Evolutionary conservation across 2,113 vertebrate species (phyloP).

Genomic region (Phaethornis superciliosus): DNA sequence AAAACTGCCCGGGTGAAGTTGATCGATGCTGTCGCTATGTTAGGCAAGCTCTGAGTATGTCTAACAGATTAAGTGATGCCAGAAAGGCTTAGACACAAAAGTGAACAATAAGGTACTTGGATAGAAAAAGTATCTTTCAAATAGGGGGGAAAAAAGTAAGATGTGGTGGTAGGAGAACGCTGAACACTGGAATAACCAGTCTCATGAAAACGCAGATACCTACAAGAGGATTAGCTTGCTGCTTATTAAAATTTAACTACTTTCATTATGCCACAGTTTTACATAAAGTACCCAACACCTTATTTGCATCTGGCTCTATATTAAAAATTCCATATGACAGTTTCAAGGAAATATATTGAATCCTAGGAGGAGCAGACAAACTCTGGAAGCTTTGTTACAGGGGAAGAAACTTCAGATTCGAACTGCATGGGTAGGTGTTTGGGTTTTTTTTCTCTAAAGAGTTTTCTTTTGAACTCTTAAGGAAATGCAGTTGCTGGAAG

Average conservation of each 20-base stretch:
- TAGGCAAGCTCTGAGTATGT: background rate
- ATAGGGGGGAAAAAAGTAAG: background rate
- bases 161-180: background rate
- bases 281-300: background rate
- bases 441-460: background rate
- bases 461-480: background rate
- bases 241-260: background rate
- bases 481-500: background rate
- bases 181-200: accelerated
- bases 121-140: background rate
- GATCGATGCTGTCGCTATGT: background rate
- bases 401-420: background rate
- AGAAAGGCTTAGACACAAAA: background rate
- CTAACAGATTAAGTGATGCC: background rate
- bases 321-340: background rate
- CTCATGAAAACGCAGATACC: background rate
- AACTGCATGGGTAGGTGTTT: background rate
- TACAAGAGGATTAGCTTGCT: background rate
- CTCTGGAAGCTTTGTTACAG: background rate
- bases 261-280: background rate
- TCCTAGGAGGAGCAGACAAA: background rate
- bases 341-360: background rate
- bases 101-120: background rate
- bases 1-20: background rate
- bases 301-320: background rate